A percentile compares a stretch with the other conserved stretches of the same genome.
Evolutionary conservation across 2,797 vertebrate species (phyloP).

Genomic region (Melanotaenia pygmaea): DNA sequence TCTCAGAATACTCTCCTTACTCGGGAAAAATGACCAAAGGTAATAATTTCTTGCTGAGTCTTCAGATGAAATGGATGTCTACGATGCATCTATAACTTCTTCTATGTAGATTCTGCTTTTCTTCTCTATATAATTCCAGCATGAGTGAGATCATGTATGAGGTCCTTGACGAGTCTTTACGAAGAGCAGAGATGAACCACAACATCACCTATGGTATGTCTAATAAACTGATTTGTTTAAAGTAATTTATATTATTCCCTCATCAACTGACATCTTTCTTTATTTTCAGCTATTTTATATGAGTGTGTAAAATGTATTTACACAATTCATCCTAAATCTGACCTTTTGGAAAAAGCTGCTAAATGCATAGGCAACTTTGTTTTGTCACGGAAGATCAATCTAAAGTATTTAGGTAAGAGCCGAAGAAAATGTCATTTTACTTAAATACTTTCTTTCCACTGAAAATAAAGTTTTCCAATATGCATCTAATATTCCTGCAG

Average conservation of each 20-base stretch:
- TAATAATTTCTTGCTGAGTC: constrained; percentile 41
- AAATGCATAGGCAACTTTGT: constrained; percentile 99
- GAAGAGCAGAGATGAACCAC: constrained; percentile 97
- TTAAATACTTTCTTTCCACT: background rate
- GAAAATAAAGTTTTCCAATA: background rate
- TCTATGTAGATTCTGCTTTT: background rate
- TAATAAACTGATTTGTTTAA: background rate
- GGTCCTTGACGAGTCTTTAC: constrained; percentile 95
- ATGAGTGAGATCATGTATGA: constrained; percentile 96
- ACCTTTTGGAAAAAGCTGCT: constrained; percentile 95
- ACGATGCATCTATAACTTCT: background rate
- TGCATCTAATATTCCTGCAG: constrained; percentile 42
- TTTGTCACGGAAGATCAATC: constrained; percentile 95
- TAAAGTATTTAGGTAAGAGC: constrained; percentile 96
- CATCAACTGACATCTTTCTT: background rate
- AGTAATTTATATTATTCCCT: background rate
- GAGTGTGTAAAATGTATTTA: constrained; percentile 98
- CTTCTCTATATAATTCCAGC: constrained; percentile 75
- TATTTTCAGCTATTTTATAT: constrained; percentile 91
- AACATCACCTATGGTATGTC: constrained; percentile 96
- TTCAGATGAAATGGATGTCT: background rate
- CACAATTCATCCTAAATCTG: constrained; percentile 92
- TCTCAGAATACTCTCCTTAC: constrained; percentile 90
- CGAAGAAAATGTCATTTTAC: background rate
- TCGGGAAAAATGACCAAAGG: constrained; percentile 94